phyloP scores from a whole-genome alignment of 1,140 invertebrate genomes.

The Eulimnadia texana region DNA sequence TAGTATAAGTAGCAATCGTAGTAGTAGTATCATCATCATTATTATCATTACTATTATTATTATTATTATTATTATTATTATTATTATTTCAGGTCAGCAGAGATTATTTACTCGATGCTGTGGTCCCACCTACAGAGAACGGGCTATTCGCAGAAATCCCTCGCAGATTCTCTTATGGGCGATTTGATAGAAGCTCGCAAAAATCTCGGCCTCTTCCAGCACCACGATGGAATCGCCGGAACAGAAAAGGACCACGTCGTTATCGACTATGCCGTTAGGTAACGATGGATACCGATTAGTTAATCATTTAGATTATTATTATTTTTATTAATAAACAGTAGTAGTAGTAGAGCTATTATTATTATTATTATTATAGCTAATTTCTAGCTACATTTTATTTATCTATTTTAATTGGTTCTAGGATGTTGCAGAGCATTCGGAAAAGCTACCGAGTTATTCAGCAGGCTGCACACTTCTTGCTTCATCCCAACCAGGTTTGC shows the following conservation, averaged over 20 bases:
- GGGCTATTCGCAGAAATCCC: constrained; percentile 20
- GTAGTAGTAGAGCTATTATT: no score
- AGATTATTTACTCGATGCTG: constrained; percentile 63
- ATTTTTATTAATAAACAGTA: no score
- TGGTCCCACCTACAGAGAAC: constrained; percentile 30
- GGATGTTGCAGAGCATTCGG: constrained; percentile 46
- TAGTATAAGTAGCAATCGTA: no score
- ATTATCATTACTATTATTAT: no score
- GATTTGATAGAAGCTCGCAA: constrained; percentile 54
- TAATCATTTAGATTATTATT: no score
- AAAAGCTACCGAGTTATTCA: constrained; percentile 53
- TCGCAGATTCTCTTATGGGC: constrained; percentile 32
- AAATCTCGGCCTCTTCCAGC: constrained; percentile 79
- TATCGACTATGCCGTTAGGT: constrained; percentile 77
- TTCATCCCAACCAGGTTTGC: constrained; percentile 24
- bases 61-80: no score
- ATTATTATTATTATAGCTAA: no score
- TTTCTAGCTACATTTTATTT: no score
- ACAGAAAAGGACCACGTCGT: constrained; percentile 84
- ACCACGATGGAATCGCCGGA: constrained; percentile 95
- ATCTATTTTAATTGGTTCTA: no score
- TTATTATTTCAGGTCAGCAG: constrained; percentile 54
- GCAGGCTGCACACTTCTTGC: constrained; percentile 45
- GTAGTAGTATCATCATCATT: no score
- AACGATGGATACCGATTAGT: no score